A percentile compares a stretch with the other conserved stretches of the same genome.
Evolutionary conservation across 2,888 invertebrate species (phyloP).

Genomic region (Yponomeuta malinellus): DNA sequence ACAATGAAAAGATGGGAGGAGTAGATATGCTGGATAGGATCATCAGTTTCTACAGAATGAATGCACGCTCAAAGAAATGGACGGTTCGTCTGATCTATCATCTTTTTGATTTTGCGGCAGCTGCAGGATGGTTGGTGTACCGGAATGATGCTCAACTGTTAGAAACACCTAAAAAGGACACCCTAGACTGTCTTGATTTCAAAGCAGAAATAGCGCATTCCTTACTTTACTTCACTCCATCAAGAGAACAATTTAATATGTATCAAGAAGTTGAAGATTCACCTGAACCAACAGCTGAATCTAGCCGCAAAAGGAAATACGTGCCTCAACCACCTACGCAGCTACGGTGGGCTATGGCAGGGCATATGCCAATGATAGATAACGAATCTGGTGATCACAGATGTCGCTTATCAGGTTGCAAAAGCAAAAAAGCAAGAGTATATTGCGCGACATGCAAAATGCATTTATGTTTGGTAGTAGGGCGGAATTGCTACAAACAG

Average conservation of each 20-base stretch:
- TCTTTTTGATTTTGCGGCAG: constrained; percentile 2
- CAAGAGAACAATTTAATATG: constrained; percentile 18
- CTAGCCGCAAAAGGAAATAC: constrained; percentile 4
- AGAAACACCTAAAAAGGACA: constrained; percentile 17
- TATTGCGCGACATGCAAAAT: constrained; percentile 19
- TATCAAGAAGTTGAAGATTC: constrained; percentile 8
- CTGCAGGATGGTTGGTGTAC: constrained; percentile 12
- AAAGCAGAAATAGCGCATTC: constrained; percentile 21
- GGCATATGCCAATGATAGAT: constrained; percentile 19
- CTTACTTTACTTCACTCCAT: constrained; percentile 19
- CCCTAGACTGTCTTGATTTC: constrained; percentile 19
- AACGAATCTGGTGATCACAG: constrained; percentile 17
- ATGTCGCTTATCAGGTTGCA: constrained; percentile 19
- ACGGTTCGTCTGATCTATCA: background rate
- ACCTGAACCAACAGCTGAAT: background rate
- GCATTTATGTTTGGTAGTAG: constrained; percentile 16
- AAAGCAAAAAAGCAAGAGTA: constrained; percentile 19
- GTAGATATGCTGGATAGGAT: constrained; percentile 17
- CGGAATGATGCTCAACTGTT: constrained; percentile 15
- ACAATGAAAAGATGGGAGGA: constrained; percentile 20
- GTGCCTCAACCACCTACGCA: constrained; percentile 4
- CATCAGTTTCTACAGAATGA: background rate
- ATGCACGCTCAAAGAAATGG: constrained; percentile 1
- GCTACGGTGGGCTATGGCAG: background rate
- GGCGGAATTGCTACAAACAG: constrained; percentile 16